Evolutionary conservation across 1,140 invertebrate species (phyloP).

Genomic region (Mercenaria mercenaria): DNA sequence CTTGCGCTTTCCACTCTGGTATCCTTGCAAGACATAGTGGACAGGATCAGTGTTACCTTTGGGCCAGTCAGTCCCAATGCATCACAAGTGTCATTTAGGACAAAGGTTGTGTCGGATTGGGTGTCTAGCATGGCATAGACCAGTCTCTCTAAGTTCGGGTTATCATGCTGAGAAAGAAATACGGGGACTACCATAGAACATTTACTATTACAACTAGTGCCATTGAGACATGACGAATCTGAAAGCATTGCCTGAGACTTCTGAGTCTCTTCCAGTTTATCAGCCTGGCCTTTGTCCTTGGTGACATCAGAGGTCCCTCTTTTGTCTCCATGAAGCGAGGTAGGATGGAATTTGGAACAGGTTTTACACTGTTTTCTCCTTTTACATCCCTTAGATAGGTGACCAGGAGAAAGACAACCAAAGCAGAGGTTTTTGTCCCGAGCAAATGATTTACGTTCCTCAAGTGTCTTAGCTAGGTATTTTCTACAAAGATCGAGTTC

Average conservation of each 20-base stretch:
- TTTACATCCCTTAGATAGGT: not conserved
- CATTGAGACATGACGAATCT: not conserved
- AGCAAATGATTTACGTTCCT: too few species aligned
- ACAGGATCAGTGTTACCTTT: not conserved
- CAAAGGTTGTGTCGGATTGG: slow-evolving; percentile 30
- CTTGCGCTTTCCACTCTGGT: too few species aligned
- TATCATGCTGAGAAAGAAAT: not conserved
- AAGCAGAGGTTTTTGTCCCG: too few species aligned
- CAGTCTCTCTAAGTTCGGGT: not conserved
- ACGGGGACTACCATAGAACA: slow-evolving; percentile 12
- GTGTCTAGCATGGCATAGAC: slow-evolving; percentile 21
- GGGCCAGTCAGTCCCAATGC: not conserved
- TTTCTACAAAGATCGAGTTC: too few species aligned
- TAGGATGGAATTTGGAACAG: not conserved
- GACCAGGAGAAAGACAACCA: not conserved
- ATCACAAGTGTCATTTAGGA: not conserved
- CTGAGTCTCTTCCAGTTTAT: too few species aligned
- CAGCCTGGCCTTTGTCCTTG: too few species aligned
- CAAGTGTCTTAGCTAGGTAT: too few species aligned
- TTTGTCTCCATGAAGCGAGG: slow-evolving; percentile 19
- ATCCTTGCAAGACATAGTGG: not conserved
- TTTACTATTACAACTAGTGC: not conserved
- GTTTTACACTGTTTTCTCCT: not conserved
- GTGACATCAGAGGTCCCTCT: too few species aligned
- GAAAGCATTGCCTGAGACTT: too few species aligned